phyloP scores from a whole-genome alignment of 1,140 invertebrate species.

The Drosophila saltans region DNA sequence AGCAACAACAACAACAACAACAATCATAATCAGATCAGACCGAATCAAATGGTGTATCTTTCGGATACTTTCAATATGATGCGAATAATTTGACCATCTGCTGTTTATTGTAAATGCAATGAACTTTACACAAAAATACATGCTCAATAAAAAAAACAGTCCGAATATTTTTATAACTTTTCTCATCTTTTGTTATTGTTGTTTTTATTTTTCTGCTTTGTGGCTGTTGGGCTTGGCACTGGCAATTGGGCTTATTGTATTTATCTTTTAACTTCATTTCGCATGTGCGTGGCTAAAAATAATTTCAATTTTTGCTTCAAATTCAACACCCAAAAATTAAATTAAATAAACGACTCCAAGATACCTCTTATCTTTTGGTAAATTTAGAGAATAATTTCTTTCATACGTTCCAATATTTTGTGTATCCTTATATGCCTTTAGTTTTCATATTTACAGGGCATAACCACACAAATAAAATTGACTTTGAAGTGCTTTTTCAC shows the following conservation, averaged over 20 bases:
- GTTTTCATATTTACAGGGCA: background rate
- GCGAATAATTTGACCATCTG: background rate
- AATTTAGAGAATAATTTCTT: background rate
- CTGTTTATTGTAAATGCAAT: conserved; percentile 19
- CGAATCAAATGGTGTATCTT: conserved; percentile 3
- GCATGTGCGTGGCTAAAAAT: conserved; percentile 28
- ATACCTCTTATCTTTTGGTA: background rate
- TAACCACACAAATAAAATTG: conserved; percentile 3
- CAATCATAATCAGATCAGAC: background rate
- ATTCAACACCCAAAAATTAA: background rate
- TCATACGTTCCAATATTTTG: background rate
- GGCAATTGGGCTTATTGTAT: background rate
- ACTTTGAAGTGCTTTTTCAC: conserved; percentile 22
- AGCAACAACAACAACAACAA: background rate
- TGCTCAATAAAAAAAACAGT: background rate
- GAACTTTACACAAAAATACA: conserved; percentile 8
- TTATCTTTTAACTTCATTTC: conserved; percentile 22
- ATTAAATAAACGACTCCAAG: background rate
- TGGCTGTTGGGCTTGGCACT: conserved; percentile 10
- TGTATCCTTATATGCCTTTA: background rate
- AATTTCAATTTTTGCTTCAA: conserved; percentile 18
- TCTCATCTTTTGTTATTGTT: conserved; percentile 6
- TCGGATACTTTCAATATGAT: conserved; percentile 7
- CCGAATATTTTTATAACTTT: conserved; percentile 18
- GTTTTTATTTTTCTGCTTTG: background rate